Evolutionary conservation across 2,113 vertebrate species (phyloP).

Genomic region (Crotophaga sulcirostris): DNA sequence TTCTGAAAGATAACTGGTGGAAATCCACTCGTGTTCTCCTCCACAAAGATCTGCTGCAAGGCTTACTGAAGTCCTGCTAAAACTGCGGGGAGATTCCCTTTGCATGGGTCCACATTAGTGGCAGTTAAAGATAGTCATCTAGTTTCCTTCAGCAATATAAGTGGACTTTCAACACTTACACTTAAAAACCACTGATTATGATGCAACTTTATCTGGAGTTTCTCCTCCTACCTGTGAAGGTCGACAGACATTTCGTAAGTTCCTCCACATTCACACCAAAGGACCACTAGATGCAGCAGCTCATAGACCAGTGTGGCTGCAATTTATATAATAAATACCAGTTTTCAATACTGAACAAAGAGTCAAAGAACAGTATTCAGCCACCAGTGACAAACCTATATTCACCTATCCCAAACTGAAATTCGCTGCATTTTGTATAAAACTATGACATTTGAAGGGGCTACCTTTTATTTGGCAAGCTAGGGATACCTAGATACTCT

Average conservation of each 20-base stretch:
- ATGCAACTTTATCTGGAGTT: neutral
- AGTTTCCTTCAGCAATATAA: neutral
- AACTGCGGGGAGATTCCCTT: neutral
- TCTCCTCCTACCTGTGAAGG: neutral
- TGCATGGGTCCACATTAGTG: accelerated
- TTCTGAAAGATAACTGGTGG: neutral
- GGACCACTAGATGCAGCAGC: neutral
- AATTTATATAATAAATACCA: neutral
- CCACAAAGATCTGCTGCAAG: neutral
- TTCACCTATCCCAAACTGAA: neutral
- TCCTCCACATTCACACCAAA: neutral
- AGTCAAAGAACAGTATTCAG: neutral
- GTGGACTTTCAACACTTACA: neutral
- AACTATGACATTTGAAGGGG: neutral
- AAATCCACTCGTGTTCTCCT: neutral
- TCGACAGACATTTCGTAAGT: accelerated
- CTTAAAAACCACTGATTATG: neutral
- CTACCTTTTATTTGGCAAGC: neutral
- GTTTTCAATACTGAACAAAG: neutral
- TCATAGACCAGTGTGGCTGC: neutral
- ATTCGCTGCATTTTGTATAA: neutral
- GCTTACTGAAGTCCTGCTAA: neutral
- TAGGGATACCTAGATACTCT: neutral
- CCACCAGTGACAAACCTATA: neutral
- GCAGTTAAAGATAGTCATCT: neutral